Base-by-base conservation (phyloP, 2,113 vertebrate species). In the Callithrix jacchus region DNA sequence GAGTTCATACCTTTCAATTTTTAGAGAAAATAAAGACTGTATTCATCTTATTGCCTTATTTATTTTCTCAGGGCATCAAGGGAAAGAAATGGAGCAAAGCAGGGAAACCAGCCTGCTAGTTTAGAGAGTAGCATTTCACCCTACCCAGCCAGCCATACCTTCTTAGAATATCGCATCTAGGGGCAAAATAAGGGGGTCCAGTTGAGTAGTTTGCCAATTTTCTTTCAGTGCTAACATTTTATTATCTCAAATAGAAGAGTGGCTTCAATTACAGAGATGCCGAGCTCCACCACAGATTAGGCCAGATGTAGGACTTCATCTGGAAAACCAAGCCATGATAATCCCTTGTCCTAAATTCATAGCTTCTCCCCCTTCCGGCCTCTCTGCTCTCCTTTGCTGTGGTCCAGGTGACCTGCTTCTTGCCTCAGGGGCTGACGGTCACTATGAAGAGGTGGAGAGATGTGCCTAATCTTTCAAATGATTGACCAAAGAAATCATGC, bases 21-120 rank as follows among this genome's bases (percentile, higher is more conserved):
- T 89, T 90, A 90, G 82, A 93, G 70, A 89, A 88, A 97, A 95
- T 95, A 98, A 97, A 98, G 68, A 66, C 42, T 49, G 7, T 8
- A 49, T 93, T 83, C 32, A 35, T 71, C 35, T 80, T 52, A n/a
- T 30, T 95, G 96, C 40, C 54, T 95, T 80, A 21, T 91, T 74
- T 45, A 76, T 87, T 97, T 89, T 79, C 40, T 94, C 9, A 92
- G 40, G 32, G 49, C 58, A 86, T 42, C 42, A 88, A 58, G 40
- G 42, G 76, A 89, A 76, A 89, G 40, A 96, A 74, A 77, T 45
- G 80, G 35, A 73, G 66, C 64, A 66, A 70, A 80, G 64, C 20
- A 27, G 32, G 37, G n/a, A 87, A 77, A 45, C 12, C 47, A 49
- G 61, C 35, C 70, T 87, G 52, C 52, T 25, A 23, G 27, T 79